Conservation (phyloP, 2,797 vertebrate species). For the Acridotheres tristis region DNA sequence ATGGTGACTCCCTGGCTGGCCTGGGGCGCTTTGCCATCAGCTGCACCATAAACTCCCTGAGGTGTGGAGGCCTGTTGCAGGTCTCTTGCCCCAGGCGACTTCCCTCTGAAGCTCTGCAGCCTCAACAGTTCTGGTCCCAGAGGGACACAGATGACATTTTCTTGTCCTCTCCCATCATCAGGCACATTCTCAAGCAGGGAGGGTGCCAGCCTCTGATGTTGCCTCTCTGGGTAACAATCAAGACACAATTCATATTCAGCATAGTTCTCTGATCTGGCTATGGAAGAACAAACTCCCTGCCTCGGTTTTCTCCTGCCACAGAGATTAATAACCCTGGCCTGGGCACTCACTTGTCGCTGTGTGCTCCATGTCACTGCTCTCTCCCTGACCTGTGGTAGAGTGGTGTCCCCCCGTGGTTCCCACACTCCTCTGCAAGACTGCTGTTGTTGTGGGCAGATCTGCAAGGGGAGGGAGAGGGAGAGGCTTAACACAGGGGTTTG, state of each 20-base stretch:
- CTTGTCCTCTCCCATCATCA: background rate
- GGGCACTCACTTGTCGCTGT: background rate
- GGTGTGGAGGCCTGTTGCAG: too few relatives aligned
- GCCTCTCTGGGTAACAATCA: background rate
- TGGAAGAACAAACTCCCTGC: background rate
- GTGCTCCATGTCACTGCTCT: background rate
- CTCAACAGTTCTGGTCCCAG: background rate
- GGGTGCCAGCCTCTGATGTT: background rate
- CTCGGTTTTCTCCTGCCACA: fast-evolving
- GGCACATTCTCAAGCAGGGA: background rate
- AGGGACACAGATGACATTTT: background rate
- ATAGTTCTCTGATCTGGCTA: fast-evolving
- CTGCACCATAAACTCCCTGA: background rate
- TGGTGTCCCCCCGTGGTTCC: background rate
- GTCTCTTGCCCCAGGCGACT: background rate
- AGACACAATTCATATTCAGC: background rate
- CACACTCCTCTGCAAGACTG: fast-evolving
- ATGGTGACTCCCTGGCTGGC: fast-evolving
- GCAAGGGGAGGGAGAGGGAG: fast-evolving
- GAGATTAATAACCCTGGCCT: too few relatives aligned
- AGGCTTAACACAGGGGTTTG: background rate
- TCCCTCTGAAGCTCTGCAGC: background rate
- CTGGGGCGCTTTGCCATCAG: background rate
- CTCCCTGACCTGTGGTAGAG: background rate
- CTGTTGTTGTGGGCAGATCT: background rate